Conservation (phyloP, 2,797 vertebrate genomes). For the Rhinogobio ventralis region DNA sequence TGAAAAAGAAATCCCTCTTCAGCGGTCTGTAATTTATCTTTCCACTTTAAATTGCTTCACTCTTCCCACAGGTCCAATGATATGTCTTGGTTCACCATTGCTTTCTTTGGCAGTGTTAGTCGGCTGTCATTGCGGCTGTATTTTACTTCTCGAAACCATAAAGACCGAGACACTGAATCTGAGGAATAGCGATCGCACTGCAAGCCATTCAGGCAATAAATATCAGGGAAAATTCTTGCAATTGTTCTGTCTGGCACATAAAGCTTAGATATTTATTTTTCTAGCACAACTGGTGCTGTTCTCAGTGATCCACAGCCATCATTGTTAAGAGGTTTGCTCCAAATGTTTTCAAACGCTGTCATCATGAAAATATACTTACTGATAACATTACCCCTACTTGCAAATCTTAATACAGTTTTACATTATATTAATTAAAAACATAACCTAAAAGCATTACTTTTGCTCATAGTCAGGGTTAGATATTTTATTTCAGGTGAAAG, state of each 20-base stretch:
- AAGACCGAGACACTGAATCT: constrained; percentile 42
- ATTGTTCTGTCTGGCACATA: constrained; percentile 34
- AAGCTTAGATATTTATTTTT: background rate
- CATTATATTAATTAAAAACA: background rate
- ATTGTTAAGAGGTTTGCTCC: background rate
- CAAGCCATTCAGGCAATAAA: constrained; percentile 38
- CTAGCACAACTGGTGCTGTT: constrained; percentile 6
- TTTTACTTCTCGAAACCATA: constrained; percentile 48
- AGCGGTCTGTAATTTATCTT: constrained; percentile 43
- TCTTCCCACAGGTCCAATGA: constrained; percentile 48
- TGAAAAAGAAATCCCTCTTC: constrained; percentile 37
- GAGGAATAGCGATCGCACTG: constrained; percentile 20
- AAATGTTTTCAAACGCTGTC: background rate
- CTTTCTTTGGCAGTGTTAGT: constrained; percentile 51
- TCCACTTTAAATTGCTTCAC: constrained; percentile 52
- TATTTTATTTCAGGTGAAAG: background rate
- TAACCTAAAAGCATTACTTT: background rate
- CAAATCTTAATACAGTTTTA: background rate
- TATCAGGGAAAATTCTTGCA: constrained; percentile 46
- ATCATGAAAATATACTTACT: background rate
- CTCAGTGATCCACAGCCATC: background rate
- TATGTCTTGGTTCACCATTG: constrained; percentile 52
- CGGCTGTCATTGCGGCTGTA: constrained; percentile 36
- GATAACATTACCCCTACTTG: background rate
- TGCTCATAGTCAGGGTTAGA: background rate